Base-by-base conservation (phyloP, 35 echinoderm and acorn worm genomes). In the Acanthaster planci region DNA sequence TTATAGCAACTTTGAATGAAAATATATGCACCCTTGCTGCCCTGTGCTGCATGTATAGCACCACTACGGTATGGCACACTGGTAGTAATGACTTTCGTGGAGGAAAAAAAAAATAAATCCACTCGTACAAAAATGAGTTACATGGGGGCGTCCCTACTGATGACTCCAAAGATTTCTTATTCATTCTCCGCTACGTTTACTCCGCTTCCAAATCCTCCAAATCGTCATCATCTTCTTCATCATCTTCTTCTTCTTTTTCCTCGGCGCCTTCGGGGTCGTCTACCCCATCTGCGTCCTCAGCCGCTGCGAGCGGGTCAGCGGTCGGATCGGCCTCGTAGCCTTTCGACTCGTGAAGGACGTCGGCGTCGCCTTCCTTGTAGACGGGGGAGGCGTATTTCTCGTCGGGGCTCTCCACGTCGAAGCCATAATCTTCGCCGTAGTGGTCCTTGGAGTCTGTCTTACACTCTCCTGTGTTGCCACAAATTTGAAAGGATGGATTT, bases 351-450 rank as follows among this genome's bases (percentile, higher is more conserved):
- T 47, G 50, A 2, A 47, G 29, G 77, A 47, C 38, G 6, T 80
- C 77, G 27, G 14, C 77, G 22, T 37, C 36, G 16, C 37, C 4
- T 39, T 80, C 27, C 64, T 19, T 72, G 64, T 72, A 72, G 7
- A 31, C 64, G 19, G 64, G 64, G 1, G 23, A 72, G 1, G 64
- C 8, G 29, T 72, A 72, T 8, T 72, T 72, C 14, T 19, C 64
- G 14, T 80, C 77, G 9, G 50, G 77, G 0, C 14, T 38, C 23
- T 80, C 77, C 29, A 47, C 38, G 38, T 80, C 77, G 27, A 8
- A 38, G 3, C 77, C 77, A 37, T 80, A 80, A 18, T 80, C 77
- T 26, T 80, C 77, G 8, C 17, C 77, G 19, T 52, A 47, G 39
- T 40, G 38, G 16, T 80, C 77, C 8, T 30, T 36, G 21, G 38